Base-by-base conservation (phyloP, 1,140 invertebrate species). In the Goniozus legneri region DNA sequence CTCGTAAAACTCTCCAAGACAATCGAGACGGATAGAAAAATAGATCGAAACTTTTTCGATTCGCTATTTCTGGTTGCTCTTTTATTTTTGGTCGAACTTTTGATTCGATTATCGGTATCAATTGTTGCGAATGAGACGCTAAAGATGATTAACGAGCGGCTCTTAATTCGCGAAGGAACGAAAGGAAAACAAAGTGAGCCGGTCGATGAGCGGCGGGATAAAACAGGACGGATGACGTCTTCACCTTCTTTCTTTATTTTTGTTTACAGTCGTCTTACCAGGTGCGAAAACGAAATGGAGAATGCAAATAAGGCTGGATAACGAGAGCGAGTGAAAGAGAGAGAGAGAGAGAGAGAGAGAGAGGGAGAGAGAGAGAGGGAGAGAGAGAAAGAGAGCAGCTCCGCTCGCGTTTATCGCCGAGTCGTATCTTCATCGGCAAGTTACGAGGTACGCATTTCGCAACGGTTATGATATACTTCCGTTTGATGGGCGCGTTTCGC, bases 221-320 rank as follows among this genome's bases (percentile, higher is more conserved):
- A 18, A 14, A 15, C 24, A 8, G 14, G 15, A 20, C 15, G 8
- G 8, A 20, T 19, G 19, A 6, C 2, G 30, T 42, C 7, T 24
- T 43, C 15, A 20, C 30, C 19, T 22, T 35, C 24, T 32, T 20
- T n/a, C n/a, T 22, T 14, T 14, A n/a, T 12, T 13, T 44, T 4
- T 18, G 24, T 27, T n/a, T n/a, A n/a, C n/a, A n/a, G n/a, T n/a
- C n/a, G n/a, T n/a, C 19, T 32, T 40, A 52, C 55, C 57, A 59
- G 57, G 57, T 59, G 57, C 55, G 41, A 52, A 47, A 18, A 51
- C 42, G 45, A 53, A 59, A 56, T 59, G 57, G 55, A 49, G 56
- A 59, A 59, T 59, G 57, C 52, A 59, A 56, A 59, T 59, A 47
- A 50, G 54, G 32, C 42, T 47, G 50, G 54, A 56, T 56, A 52